A percentile compares a stretch with the other conserved stretches of the same genome.
These are phyloP conservation scores for Ametastegia equiseti DNA, from an alignment of 2,888 invertebrate genomes.

Conservation along the genomic window DNA sequence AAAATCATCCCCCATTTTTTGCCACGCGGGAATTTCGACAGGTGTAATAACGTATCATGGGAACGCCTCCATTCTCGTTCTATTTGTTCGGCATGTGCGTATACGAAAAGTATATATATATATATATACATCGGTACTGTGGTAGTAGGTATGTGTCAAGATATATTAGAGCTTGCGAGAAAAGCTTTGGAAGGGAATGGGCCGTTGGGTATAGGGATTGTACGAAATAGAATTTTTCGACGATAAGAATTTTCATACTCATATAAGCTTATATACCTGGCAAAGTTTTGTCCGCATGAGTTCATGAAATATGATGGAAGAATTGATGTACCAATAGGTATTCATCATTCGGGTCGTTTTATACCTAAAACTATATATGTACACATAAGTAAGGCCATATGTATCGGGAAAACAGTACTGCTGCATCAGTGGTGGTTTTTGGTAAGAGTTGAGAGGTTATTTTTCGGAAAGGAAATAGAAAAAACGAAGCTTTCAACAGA, in stretches of 20 bases:
- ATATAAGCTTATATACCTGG: background rate
- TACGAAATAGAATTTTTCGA: conserved; percentile 29
- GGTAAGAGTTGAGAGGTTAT: background rate
- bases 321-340: conserved; percentile 29
- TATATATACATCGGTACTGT: background rate
- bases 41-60: no score
- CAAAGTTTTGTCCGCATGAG: background rate
- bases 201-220: background rate
- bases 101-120: background rate
- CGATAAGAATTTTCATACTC: conserved; percentile 30
- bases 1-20: no score
- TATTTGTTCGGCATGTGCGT: background rate
- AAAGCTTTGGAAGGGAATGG: background rate
- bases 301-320: conserved; percentile 13
- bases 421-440: no score
- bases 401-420: conserved; percentile 2
- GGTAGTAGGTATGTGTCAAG: conserved; percentile 26
- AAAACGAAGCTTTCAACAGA: no score
- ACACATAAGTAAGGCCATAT: background rate
- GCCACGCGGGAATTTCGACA: no score
- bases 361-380: conserved; percentile 10
- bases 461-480: background rate
- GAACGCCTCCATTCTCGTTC: no score
- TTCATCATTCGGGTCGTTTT: conserved; percentile 21
- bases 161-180: conserved; percentile 15